Base-by-base conservation (phyloP, 2,888 invertebrate genomes). In the Anticlea derivata region DNA sequence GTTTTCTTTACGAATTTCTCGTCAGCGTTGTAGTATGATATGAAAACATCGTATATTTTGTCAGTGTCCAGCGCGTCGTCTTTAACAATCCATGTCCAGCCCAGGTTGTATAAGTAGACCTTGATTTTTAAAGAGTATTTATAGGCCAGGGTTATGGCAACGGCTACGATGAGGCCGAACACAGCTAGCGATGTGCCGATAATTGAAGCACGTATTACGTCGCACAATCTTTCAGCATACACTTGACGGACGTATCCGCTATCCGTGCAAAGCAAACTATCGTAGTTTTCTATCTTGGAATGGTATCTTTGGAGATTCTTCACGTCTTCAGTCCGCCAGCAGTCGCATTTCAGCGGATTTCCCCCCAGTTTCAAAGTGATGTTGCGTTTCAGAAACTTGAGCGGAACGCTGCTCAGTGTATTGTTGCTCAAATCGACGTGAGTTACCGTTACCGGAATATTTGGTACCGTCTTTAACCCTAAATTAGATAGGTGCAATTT, bases 1-100 rank as follows among this genome's bases (percentile, higher is more conserved):
- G 93, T 86, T 11, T 94, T 91, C 0, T 92, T 82, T 0, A 96
- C 93, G 66, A 95, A 94, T 1, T 92, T 91, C 63, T 94, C 94
- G 71, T 97, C 96, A 69, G 93, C 92, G 68, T 96, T 94, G 0
- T 96, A 94, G 73, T 94, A 96, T 58, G 96, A 96, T 45, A 97
- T 89, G 73, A 97, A 97, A 0, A 95, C 95, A 73, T 97, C 96
- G 74, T 94, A 96, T 10, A 27, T 27, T n/a, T 63, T 64, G 61
- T 65, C 66, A 1, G 71, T 59, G 60, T 65, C 67, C 2, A 58
- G 26, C 2, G 61, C 52, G 0, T 61, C 61, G 0, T 52, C 34
- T 30, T 63, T 0, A 38, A 65, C 13, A 54, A 46, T 1, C 12
- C 41, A 34, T 1, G 7, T 7, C 30, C 29, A 48, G 29, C 63